Conservation (phyloP, 2,888 invertebrate genomes). For the Mayetiola destructor region DNA sequence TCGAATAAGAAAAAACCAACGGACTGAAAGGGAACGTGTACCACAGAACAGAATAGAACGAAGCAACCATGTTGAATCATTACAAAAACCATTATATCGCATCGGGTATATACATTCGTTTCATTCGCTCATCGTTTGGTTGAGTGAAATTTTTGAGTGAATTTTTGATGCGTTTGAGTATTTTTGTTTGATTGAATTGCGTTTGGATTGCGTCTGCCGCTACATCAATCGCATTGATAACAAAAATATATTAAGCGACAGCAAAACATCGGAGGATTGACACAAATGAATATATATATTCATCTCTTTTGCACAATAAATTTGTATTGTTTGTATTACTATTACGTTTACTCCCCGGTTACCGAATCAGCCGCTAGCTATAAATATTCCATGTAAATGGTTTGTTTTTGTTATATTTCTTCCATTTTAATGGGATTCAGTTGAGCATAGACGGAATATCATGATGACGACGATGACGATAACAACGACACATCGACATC, state of each 20-base stretch:
- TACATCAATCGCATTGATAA: too few species aligned
- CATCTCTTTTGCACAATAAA: background rate
- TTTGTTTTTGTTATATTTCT: conserved; percentile 14
- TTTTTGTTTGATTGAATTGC: background rate
- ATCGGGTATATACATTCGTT: background rate
- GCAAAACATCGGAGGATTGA: background rate
- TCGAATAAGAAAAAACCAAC: background rate
- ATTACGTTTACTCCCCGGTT: conserved; percentile 4
- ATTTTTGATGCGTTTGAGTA: background rate
- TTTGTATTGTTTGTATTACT: background rate
- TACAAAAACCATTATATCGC: too few species aligned
- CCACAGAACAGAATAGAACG: too few species aligned
- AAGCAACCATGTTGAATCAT: conserved; percentile 4
- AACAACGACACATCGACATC: too few species aligned
- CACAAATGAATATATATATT: too few species aligned
- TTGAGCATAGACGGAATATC: background rate
- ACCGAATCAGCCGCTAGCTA: conserved; percentile 13
- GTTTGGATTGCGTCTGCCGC: background rate
- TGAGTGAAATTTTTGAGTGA: conserved; percentile 4
- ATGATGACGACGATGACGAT: conserved; percentile 7
- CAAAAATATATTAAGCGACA: background rate
- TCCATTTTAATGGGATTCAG: conserved; percentile 8
- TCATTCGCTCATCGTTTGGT: background rate
- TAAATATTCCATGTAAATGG: conserved; percentile 13
- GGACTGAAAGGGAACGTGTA: background rate